Evolutionary conservation across 1,140 invertebrate species (phyloP).

Genomic region (Plutomurus gul): DNA sequence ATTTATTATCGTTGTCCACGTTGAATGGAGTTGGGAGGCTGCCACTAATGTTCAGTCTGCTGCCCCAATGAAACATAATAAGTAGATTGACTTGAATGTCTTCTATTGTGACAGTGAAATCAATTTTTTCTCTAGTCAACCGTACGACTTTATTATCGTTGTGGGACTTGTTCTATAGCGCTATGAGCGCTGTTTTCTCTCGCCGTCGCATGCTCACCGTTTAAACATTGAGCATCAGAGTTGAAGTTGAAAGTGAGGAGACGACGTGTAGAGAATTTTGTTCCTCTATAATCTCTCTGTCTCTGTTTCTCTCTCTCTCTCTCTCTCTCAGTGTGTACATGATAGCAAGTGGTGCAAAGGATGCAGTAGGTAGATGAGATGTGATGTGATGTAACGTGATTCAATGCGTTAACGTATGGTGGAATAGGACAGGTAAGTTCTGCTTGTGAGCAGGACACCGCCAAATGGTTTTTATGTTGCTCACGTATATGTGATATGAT

Average conservation of each 20-base stretch:
- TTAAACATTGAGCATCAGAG: too few relatives aligned
- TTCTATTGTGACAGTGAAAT: constrained; percentile 17
- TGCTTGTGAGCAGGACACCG: too few relatives aligned
- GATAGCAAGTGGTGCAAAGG: too few relatives aligned
- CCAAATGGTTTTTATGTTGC: constrained; percentile 14
- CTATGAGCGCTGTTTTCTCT: too few relatives aligned
- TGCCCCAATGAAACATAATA: background rate
- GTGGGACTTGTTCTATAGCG: too few relatives aligned
- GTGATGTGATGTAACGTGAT: background rate
- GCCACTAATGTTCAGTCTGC: background rate
- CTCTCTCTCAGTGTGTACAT: too few relatives aligned
- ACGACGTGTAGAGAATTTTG: background rate
- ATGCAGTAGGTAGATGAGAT: too few relatives aligned
- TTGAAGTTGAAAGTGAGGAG: background rate
- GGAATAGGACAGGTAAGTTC: background rate
- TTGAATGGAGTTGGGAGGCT: too few relatives aligned
- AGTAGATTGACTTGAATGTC: constrained; percentile 14
- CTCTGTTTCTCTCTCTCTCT: too few relatives aligned
- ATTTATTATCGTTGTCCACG: too few relatives aligned
- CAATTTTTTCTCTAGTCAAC: background rate
- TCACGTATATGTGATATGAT: background rate
- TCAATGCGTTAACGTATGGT: background rate
- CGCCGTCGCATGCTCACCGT: background rate
- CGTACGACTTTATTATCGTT: too few relatives aligned
- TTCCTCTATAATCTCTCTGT: background rate